Evolutionary conservation across 2,888 invertebrate genomes (phyloP).

Genomic region (Colostygia pectinataria): DNA sequence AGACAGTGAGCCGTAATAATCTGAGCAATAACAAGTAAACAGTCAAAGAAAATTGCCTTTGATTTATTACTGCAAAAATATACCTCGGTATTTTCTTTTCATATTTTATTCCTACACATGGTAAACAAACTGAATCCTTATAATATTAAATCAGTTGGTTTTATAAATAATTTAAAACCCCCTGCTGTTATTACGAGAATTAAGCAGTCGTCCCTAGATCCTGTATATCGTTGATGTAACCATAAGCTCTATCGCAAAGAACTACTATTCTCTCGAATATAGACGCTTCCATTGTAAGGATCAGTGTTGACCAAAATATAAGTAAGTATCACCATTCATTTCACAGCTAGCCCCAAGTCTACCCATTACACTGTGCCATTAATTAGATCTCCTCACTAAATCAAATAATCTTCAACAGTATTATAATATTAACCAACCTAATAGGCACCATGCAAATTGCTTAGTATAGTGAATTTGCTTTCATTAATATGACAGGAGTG

Average conservation of each 20-base stretch:
- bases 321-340: too few relatives aligned
- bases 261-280: too few relatives aligned
- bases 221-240: too few relatives aligned
- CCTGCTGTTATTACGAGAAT: too few relatives aligned
- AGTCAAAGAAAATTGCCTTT: constrained; percentile 24
- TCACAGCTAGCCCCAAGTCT: too few relatives aligned
- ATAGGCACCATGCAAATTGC: constrained; percentile 10
- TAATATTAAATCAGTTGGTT: too few relatives aligned
- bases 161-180: too few relatives aligned
- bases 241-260: too few relatives aligned
- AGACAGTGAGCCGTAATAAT: constrained; percentile 12
- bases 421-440: constrained; percentile 15
- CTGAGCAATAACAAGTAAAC: constrained; percentile 15
- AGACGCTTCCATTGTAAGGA: too few relatives aligned
- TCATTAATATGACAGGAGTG: constrained; percentile 54
- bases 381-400: background rate
- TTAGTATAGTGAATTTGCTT: constrained; percentile 49
- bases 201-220: too few relatives aligned
- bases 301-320: too few relatives aligned
- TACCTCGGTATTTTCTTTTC: constrained; percentile 11
- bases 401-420: constrained; percentile 7
- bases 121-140: constrained; percentile 14
- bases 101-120: constrained; percentile 12
- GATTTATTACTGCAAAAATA: constrained; percentile 21
- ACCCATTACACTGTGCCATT: too few relatives aligned